A percentile compares a stretch with the other conserved stretches of the same genome.
phyloP scores from a whole-genome alignment of 2,113 vertebrate genomes.

The Upupa epops region DNA sequence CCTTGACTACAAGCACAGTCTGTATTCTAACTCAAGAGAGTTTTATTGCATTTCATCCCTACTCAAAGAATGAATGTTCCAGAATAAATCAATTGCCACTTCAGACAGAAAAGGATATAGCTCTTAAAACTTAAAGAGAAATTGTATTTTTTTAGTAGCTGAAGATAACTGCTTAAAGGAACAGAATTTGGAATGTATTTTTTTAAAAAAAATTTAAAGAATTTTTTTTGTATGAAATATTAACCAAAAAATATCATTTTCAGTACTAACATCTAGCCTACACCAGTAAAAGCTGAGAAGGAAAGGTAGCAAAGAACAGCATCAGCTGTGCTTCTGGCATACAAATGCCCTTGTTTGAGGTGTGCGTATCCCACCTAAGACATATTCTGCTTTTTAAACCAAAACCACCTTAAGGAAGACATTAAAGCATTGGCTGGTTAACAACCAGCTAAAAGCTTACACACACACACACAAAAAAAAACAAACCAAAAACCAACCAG shows the following conservation, averaged over 20 bases:
- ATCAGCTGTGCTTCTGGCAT: not conserved
- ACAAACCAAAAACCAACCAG: fast-evolving
- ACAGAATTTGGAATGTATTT: not conserved
- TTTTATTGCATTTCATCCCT: not conserved
- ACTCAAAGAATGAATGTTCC: not conserved
- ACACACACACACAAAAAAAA: not conserved
- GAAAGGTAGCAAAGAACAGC: not conserved
- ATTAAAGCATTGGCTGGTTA: not conserved
- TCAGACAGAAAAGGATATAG: not conserved
- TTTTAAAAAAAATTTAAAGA: not conserved
- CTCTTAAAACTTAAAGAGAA: not conserved
- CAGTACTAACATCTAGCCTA: not conserved
- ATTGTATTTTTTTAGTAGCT: not conserved
- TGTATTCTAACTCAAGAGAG: not conserved
- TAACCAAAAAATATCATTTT: not conserved
- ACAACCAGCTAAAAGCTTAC: not conserved
- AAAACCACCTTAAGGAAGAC: not conserved
- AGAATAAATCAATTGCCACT: not conserved
- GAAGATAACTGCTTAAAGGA: not conserved
- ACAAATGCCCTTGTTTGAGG: not conserved
- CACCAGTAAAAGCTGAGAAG: not conserved
- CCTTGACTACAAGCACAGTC: not conserved
- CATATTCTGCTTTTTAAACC: not conserved
- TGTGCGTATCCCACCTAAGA: not conserved
- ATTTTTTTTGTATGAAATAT: not conserved